These are phyloP conservation scores for Leptodactylus fuscus DNA, from an alignment of 2,113 vertebrate genomes.

Conservation along the genomic window DNA sequence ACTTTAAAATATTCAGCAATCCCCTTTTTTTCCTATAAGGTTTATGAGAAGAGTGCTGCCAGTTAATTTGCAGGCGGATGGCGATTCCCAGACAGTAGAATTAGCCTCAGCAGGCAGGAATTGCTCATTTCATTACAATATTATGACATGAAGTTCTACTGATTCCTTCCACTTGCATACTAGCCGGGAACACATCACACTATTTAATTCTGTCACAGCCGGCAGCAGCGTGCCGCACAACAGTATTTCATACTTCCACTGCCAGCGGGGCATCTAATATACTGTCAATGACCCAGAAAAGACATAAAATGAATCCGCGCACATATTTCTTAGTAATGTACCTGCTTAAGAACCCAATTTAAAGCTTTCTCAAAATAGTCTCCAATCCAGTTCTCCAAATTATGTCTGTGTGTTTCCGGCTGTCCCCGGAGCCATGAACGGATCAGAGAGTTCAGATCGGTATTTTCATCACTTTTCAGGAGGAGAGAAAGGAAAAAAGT, in stretches of 20 bases:
- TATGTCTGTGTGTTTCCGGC: slow-evolving; percentile 77
- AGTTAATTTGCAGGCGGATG: background rate
- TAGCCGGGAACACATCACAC: slow-evolving; percentile 1
- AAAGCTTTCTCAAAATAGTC: slow-evolving; percentile 91
- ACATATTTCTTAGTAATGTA: slow-evolving; percentile 64
- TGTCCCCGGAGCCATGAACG: slow-evolving; percentile 92
- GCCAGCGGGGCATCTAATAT: slow-evolving; percentile 13
- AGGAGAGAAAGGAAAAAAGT: slow-evolving; percentile 31
- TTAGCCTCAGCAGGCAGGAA: slow-evolving; percentile 20
- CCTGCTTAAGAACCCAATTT: slow-evolving; percentile 94
- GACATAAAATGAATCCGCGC: background rate
- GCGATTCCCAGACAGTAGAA: background rate
- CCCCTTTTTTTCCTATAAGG: background rate
- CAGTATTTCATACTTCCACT: slow-evolving; percentile 9
- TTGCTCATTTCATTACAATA: slow-evolving; percentile 43
- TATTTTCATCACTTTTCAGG: slow-evolving; percentile 90
- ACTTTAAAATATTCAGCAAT: slow-evolving; percentile 25
- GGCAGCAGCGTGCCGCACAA: background rate
- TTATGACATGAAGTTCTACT: slow-evolving; percentile 18
- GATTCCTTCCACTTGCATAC: slow-evolving; percentile 12
- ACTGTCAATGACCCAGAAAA: slow-evolving; percentile 34
- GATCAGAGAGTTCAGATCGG: slow-evolving; percentile 88
- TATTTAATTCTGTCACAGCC: slow-evolving; percentile 21
- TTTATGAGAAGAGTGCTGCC: background rate
- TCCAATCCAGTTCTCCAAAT: slow-evolving; percentile 91